Percentiles rank a stretch among this genome's conserved stretches.
These are phyloP conservation scores for Microcaecilia unicolor DNA, from an alignment of 2,797 vertebrate genomes.

Conservation along the genomic window DNA sequence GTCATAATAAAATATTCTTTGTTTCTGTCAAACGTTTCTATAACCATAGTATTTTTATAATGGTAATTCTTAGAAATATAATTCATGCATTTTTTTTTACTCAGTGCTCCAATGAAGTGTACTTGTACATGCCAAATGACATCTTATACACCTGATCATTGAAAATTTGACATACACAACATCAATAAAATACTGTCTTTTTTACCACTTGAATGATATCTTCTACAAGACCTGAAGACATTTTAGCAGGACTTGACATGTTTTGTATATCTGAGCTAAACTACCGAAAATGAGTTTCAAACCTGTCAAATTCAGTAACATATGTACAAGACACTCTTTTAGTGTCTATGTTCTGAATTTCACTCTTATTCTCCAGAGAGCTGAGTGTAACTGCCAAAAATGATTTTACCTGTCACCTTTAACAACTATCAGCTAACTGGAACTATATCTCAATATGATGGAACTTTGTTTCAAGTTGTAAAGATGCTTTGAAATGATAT, in stretches of 20 bases:
- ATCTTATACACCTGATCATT: no score
- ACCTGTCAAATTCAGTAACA: slow-evolving; percentile 9
- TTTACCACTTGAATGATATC: slow-evolving; percentile 4
- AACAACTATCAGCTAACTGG: slow-evolving; percentile 27
- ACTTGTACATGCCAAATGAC: no score
- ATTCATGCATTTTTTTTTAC: no score
- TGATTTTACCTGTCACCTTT: slow-evolving; percentile 35
- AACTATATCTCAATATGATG: slow-evolving; percentile 1
- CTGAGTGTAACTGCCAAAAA: slow-evolving; percentile 24
- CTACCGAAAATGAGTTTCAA: slow-evolving; percentile 14
- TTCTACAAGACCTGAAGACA: background rate
- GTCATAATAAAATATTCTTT: no score
- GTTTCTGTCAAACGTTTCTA: no score
- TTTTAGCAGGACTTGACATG: slow-evolving; percentile 14
- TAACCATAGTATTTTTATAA: no score
- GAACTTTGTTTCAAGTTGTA: slow-evolving; percentile 9
- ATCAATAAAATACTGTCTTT: slow-evolving; percentile 11
- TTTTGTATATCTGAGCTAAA: slow-evolving; percentile 17
- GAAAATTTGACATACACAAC: background rate
- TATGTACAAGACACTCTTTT: slow-evolving; percentile 21
- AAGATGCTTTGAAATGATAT: no score
- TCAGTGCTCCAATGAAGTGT: no score
- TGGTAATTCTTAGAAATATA: no score
- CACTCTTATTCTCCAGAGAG: slow-evolving; percentile 22
- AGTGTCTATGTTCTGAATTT: slow-evolving; percentile 28